Evolutionary conservation across 2,797 vertebrate species (phyloP).

Genomic region (Gambusia yucatana): DNA sequence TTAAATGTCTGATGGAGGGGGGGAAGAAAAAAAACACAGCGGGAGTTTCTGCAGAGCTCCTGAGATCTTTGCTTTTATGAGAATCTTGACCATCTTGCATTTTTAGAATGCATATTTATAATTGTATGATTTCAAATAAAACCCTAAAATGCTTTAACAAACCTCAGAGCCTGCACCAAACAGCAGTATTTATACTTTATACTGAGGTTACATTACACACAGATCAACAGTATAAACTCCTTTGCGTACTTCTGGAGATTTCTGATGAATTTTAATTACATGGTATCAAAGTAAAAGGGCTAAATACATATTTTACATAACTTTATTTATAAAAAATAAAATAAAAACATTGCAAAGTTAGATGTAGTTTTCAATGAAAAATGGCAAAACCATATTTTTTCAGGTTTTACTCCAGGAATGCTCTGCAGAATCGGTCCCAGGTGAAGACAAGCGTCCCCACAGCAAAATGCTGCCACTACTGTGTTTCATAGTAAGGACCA

Average conservation of each 20-base stretch:
- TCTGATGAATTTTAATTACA: slow-evolving; percentile 44
- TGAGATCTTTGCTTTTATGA: slow-evolving; percentile 22
- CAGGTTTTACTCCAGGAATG: neutral
- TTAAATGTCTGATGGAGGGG: slow-evolving; percentile 64
- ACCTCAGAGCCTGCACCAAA: neutral
- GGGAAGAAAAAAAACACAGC: slow-evolving; percentile 8
- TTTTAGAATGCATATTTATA: slow-evolving; percentile 8
- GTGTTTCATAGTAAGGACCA: neutral
- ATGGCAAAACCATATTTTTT: neutral
- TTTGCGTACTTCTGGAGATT: neutral
- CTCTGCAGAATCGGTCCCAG: neutral
- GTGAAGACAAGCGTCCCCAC: neutral
- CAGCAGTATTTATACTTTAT: neutral
- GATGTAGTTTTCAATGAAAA: neutral
- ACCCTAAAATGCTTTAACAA: neutral
- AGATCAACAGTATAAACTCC: neutral
- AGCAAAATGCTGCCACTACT: neutral
- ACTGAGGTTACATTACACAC: neutral
- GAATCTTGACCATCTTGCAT: slow-evolving; percentile 21
- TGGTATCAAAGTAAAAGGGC: neutral
- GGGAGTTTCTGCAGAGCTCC: slow-evolving; percentile 42
- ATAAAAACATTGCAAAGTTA: neutral
- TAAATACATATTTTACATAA: neutral
- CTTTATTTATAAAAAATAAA: neutral
- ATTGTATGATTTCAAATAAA: neutral